Conservation (phyloP, 2,888 invertebrate species). For the Criorhina ranunculi region DNA sequence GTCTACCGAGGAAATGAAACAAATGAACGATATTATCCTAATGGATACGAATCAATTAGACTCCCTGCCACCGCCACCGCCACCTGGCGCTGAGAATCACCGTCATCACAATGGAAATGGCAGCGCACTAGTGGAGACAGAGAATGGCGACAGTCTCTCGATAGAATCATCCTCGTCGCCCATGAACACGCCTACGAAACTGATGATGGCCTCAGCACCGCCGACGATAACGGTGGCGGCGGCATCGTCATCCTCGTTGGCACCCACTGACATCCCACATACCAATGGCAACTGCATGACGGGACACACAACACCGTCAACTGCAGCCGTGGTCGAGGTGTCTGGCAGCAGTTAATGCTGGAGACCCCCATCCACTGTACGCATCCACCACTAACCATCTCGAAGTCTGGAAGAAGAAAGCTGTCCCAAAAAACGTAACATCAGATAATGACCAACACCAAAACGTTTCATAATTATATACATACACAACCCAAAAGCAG, state of each 20-base stretch:
- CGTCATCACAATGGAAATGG: slow-evolving; percentile 62
- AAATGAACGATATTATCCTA: slow-evolving; percentile 81
- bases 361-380: slow-evolving; percentile 21
- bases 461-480: slow-evolving; percentile 18
- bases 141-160: slow-evolving; percentile 68
- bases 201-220: slow-evolving; percentile 48
- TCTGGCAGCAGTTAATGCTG: slow-evolving; percentile 78
- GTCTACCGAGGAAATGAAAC: slow-evolving; percentile 83
- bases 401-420: slow-evolving; percentile 46
- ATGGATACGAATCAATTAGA: slow-evolving; percentile 83
- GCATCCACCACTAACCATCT: slow-evolving; percentile 13
- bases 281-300: slow-evolving; percentile 73
- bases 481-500: slow-evolving; percentile 10
- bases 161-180: slow-evolving; percentile 48
- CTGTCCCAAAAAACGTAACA: slow-evolving; percentile 54
- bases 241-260: slow-evolving; percentile 21
- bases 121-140: slow-evolving; percentile 18
- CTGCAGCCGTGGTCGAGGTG: slow-evolving; percentile 72
- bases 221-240: slow-evolving; percentile 66
- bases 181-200: slow-evolving; percentile 58
- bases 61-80: slow-evolving; percentile 84
- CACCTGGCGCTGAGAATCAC: slow-evolving; percentile 77
- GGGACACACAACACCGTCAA: slow-evolving; percentile 61
- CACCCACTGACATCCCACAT: slow-evolving; percentile 58
- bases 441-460: slow-evolving; percentile 53